Evolutionary conservation across 1,140 invertebrate species (phyloP), one percentile per base, ranked within the genome.

Genomic region (Panagrolaimus sp.): DNA sequence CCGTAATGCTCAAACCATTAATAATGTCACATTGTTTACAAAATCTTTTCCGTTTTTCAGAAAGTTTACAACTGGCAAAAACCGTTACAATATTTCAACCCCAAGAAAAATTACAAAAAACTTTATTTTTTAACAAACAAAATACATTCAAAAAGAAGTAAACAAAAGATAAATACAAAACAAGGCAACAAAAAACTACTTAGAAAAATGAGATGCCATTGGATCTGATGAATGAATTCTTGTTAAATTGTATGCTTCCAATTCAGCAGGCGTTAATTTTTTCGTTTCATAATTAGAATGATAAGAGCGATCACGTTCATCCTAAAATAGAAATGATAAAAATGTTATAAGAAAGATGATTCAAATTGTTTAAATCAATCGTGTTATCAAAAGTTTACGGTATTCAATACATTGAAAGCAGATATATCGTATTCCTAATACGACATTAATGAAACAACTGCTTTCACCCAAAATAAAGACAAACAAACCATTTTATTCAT

Each of bases 171-270:
- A 55, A 58, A 58, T 52, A 52, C 15, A 58, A 58, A 26, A 21
- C 21, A 28, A 26, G 7, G 0, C 2, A 2, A 21, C 17, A 58
- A 58, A 21, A 4, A 58, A 0, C 1, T 2, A 58, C 3, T 58
- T 28, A n/a, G 66, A 43, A 15, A 75, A 64, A 45, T 68, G 66
- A 4, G 65, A 26, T 7, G 74, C 74, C 74, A 75, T 75, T 0
- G 74, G 74, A 69, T 75, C 74, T 5, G 72, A 47, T 9, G 74
- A 71, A 44, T 74, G 72, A 26, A 75, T 68, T 28, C 63, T 65
- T 6, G 65, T 75, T 43, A 73, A 14, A 14, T 67, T 62, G n/a
- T 74, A 75, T 1, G 73, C 71, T 52, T 75, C 71, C 28, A 67
- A 62, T 58, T 74, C 71, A n/a, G 48, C 67, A 14, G 70, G 69